phyloP scores from a whole-genome alignment of 1,140 invertebrate species.

The Cecropterus lyciades region DNA sequence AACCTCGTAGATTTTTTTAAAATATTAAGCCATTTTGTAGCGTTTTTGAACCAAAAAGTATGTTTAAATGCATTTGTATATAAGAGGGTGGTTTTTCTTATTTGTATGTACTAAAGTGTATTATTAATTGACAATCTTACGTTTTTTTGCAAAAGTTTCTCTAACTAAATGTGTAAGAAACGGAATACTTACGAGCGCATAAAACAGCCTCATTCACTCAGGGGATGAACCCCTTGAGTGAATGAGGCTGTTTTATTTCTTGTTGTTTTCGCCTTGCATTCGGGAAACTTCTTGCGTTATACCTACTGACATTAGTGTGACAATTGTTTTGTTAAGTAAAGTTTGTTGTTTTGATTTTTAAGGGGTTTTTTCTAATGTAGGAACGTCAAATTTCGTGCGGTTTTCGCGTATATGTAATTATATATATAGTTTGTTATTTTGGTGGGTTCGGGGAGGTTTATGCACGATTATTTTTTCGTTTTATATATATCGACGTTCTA shows the following conservation, averaged over 20 bases:
- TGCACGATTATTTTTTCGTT: not conserved
- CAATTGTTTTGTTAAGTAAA: not conserved
- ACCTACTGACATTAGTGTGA: not conserved
- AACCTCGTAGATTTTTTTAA: slow-evolving; percentile 4
- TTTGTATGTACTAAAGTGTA: not conserved
- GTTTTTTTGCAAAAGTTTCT: not conserved
- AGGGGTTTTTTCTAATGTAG: not conserved
- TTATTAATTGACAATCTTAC: not conserved
- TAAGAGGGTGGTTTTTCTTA: not conserved
- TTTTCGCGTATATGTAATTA: not conserved
- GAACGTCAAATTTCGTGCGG: not conserved
- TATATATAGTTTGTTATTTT: not conserved
- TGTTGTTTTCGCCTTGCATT: not conserved
- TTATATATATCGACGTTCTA: not conserved
- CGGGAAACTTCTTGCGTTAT: not conserved
- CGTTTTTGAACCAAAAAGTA: slow-evolving; percentile 1
- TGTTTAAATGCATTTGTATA: slow-evolving; percentile 3
- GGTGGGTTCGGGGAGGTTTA: not conserved
- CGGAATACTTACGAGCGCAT: not conserved
- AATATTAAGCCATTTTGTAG: not conserved
- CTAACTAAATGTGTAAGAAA: not conserved
- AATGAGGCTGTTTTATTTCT: not conserved
- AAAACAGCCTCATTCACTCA: no score
- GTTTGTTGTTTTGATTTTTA: slow-evolving; percentile 1
- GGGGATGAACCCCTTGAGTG: not conserved